Base-by-base conservation (phyloP, 2,113 vertebrate genomes). In the Archilochus colubris region DNA sequence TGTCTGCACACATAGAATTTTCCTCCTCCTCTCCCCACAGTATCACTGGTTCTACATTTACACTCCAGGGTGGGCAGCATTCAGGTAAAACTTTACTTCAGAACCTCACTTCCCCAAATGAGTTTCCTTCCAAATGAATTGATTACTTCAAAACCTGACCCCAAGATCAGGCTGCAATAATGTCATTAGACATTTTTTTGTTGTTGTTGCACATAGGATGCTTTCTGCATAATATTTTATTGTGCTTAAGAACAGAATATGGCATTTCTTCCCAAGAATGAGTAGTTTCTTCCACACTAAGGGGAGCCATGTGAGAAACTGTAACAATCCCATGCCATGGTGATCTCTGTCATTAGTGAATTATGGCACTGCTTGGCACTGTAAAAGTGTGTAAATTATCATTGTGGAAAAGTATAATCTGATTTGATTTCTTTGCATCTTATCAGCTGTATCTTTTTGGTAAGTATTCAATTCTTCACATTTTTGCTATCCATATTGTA, bases 401-500 rank as follows among this genome's bases (percentile, higher is more conserved):
- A n/a, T 46, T 58, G 44, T 50, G 67, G 40, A 58, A 31, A 85
- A 76, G 38, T 63, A 40, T 51, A 14, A 83, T 67, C 46, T 36
- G 16, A 54, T 67, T 61, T 53, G 8, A 7, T 19, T 51, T 36
- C 91, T 67, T 66, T 61, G 3, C 7, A 27, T 76, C 19, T 88
- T 69, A 80, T 75, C 61, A 75, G 70, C 58, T 53, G 22, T 23
- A 67, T 89, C 50, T 84, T 84, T 92, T 69, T 69, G 83, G 69
- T 67, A 88, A 91, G 76, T 36, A 43, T 89, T 90, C 1, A 14
- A 94, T 75, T 80, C 84, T 91, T 72, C 44, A 59, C 30, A 72
- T 95, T 94, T 93, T 94, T 92, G 46, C 87, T 82, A 14, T 93
- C 80, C 91, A 30, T 61, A 64, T 7, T 76, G 91, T 83, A 40